Conservation (phyloP, 2,888 invertebrate genomes). For the Phyllotreta striolata region DNA sequence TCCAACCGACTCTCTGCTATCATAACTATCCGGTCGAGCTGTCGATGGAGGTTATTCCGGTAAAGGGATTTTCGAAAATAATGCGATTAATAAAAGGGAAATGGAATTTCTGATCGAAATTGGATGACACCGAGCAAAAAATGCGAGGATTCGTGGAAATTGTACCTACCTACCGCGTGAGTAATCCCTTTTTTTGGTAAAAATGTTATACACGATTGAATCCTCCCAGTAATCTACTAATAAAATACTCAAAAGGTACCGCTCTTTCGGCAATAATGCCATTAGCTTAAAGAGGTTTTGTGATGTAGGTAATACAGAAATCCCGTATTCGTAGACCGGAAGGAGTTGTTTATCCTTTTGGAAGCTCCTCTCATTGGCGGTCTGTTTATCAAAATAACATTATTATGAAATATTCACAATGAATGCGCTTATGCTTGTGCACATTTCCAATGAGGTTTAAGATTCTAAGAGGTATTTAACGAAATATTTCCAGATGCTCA, state of each 20-base stretch:
- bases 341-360: slow-evolving; percentile 45
- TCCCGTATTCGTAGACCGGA: slow-evolving; percentile 42
- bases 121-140: neutral
- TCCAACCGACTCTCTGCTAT: slow-evolving; percentile 27
- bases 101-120: slow-evolving; percentile 3
- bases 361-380: slow-evolving; percentile 42
- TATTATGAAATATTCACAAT: slow-evolving; percentile 45
- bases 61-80: slow-evolving; percentile 26
- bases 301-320: slow-evolving; percentile 34
- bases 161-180: neutral
- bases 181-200: neutral
- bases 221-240: slow-evolving; percentile 39
- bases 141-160: neutral
- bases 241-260: slow-evolving; percentile 34
- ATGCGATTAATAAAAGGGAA: slow-evolving; percentile 15
- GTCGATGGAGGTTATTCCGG: slow-evolving; percentile 38
- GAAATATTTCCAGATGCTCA: slow-evolving; percentile 36
- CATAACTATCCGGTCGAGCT: slow-evolving; percentile 30
- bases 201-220: slow-evolving; percentile 29
- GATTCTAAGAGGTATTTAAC: slow-evolving; percentile 26
- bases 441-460: slow-evolving; percentile 34
- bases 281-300: slow-evolving; percentile 38
- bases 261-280: slow-evolving; percentile 38
- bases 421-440: slow-evolving; percentile 40
- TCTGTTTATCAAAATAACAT: slow-evolving; percentile 48